Evolutionary conservation across 2,888 invertebrate genomes (phyloP).

Genomic region (Lasioglossum marginatum): DNA sequence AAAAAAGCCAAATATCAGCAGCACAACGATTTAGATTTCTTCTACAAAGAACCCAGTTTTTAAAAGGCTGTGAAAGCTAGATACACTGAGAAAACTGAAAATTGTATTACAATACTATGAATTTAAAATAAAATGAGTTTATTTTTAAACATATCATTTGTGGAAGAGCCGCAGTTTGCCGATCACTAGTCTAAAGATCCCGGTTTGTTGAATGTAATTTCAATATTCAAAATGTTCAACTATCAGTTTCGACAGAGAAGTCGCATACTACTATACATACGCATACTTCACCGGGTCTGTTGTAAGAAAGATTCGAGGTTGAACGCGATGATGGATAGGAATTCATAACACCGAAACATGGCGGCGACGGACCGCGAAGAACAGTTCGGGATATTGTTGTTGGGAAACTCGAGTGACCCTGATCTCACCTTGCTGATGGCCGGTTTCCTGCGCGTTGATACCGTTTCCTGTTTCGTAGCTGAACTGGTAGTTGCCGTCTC

Average conservation of each 20-base stretch:
- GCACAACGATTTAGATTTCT: no score
- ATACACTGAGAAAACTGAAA: no score
- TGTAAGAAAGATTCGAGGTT: constrained; percentile 46
- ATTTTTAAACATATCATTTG: no score
- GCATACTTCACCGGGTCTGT: constrained; percentile 40
- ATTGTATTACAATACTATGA: no score
- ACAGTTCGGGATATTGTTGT: constrained; percentile 38
- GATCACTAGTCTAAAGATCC: no score
- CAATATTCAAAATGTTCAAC: neutral
- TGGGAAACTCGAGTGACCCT: constrained; percentile 54
- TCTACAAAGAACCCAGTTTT: no score
- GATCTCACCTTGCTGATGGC: constrained; percentile 77
- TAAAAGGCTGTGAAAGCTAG: no score
- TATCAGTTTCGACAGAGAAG: no score
- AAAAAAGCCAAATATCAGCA: no score
- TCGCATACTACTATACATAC: neutral
- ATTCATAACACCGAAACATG: constrained; percentile 57
- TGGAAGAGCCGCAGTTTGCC: no score
- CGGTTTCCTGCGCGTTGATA: constrained; percentile 79
- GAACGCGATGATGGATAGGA: constrained; percentile 58
- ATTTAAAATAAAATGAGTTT: no score
- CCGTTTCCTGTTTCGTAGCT: constrained; percentile 82
- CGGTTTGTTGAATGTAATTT: neutral
- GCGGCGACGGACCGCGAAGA: constrained; percentile 60
- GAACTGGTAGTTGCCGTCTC: constrained; percentile 80